These are phyloP conservation scores for Notolabrus celidotus DNA, from an alignment of 2,797 vertebrate genomes.

Conservation along the genomic window DNA sequence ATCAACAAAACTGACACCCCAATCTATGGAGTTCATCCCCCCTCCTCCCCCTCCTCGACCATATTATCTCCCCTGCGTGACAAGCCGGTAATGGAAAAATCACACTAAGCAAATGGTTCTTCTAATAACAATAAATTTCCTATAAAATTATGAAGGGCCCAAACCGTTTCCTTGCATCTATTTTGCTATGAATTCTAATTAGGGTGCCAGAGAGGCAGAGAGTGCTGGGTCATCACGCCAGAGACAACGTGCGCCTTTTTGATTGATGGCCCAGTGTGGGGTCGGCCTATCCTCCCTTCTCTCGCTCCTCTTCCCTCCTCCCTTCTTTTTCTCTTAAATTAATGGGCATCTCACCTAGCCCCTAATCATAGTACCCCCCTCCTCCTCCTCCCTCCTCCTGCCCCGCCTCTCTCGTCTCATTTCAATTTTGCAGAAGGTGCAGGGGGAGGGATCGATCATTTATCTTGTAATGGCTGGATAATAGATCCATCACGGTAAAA, in stretches of 20 bases:
- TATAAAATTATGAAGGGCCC: conserved; percentile 99
- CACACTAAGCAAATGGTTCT: conserved; percentile 99
- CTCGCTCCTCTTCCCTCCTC: conserved; percentile 71
- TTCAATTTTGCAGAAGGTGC: conserved; percentile 92
- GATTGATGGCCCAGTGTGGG: conserved; percentile 92
- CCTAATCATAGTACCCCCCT: conserved; percentile 92
- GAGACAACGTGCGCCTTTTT: conserved; percentile 84
- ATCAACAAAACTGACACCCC: conserved; percentile 98
- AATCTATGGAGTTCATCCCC: conserved; percentile 93
- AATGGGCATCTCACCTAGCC: conserved; percentile 93
- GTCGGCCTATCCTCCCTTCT: conserved; percentile 88
- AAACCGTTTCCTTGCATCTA: conserved; percentile 98
- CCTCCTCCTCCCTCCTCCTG: conserved; percentile 22
- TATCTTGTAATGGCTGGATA: conserved; percentile 99
- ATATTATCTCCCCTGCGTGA: conserved; percentile 97
- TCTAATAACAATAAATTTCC: conserved; percentile 99
- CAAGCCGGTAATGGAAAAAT: conserved; percentile 99
- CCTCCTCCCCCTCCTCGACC: conserved; percentile 76
- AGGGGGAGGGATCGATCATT: conserved; percentile 96
- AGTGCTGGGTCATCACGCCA: conserved; percentile 99
- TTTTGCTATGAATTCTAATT: conserved; percentile 99
- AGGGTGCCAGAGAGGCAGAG: conserved; percentile 89
- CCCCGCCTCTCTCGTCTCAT: conserved; percentile 86
- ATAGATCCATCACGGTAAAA: conserved; percentile 99
- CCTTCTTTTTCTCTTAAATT: conserved; percentile 87